Evolutionary conservation across 2,888 invertebrate species (phyloP), one percentile per base, ranked within the genome.

Genomic region (Aricia artaxerxes): DNA sequence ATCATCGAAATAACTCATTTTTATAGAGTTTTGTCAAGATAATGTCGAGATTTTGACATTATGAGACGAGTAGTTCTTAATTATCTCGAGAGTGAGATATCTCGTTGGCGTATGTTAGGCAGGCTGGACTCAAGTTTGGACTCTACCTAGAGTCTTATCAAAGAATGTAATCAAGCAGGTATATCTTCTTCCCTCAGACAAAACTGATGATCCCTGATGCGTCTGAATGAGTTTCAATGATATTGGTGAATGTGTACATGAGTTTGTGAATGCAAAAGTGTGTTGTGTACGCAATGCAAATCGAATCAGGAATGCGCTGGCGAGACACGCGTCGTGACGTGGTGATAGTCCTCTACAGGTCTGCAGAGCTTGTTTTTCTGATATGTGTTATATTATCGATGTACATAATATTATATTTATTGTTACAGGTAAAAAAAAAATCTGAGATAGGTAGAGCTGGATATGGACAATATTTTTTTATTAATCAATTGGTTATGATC

Each of bases 271-370:
- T 69, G 35, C 69, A 38, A 16, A 38, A 73, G 79, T 64, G 82
- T 79, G 79, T 69, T 69, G 69, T 35, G 83, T 81, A 83, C 82
- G 82, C 81, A 84, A 85, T 83, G 86, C 86, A 86, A 86, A 85
- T 86, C 92, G 87, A 91, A 92, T 93, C 86, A 85, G 90, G 92
- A 92, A 93, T 93, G 91, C 87, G 88, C 89, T 87, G 86, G 89
- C 88, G 84, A 88, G 87, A 88, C 89, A 88, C 88, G 90, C 84
- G 83, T 86, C 83, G 80, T 69, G 69, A 35, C 69, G 13, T 35
- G 84, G 84, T 87, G 87, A 86, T 88, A 87, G 86, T 86, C 86
- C 85, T 86, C 84, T 83, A 85, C 86, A 86, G 86, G 78, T 86
- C 84, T 83, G 85, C 85, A 86, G 86, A 75, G 84, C 85, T 84